Evolutionary conservation across 2,797 vertebrate species (phyloP), one percentile per base, ranked within the genome.

Genomic region (Acanthurus leucopareius): DNA sequence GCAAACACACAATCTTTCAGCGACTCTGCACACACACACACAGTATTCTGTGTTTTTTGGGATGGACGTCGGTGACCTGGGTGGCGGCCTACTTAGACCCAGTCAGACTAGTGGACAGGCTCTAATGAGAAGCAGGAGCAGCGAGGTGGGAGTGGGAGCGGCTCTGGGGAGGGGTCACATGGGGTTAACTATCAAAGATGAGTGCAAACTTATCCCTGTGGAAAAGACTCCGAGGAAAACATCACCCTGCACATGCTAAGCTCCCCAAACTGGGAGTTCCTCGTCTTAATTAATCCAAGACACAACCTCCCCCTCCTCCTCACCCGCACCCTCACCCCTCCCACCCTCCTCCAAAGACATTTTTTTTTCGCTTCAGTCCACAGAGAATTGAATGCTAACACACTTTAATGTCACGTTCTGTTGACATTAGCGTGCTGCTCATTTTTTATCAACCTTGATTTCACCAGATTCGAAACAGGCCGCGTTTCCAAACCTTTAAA

Each of bases 151-250:
- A 94, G 92, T 89, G 88, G 90, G 90, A 84, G 86, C 62, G 85
- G 88, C 91, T 91, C 86, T 87, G 68, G 88, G 91, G 90, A 88
- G 87, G 75, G 94, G 95, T 96, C 94, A 91, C 86, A 64, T 75
- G 70, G 88, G 94, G 94, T 95, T 95, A 95, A 95, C 95, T 95
- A 94, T 95, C 95, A 96, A 95, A 95, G 95, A 95, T 95, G 94
- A 96, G 94, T 94, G 94, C 95, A 96, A 95, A 95, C 92, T 84
- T 94, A 94, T 95, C 94, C 94, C 92, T 94, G 94, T 95, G 94
- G 93, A 95, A 96, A 95, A 93, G 80, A 83, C 86, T 69, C 82
- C 9, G 94, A 94, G 87, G 93, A 94, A 95, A 96, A 96, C 94
- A 96, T 93, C 89, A 87, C 79, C 89, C 90, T 80, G 89, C 86